Evolutionary conservation across 2,797 vertebrate genomes (phyloP), one percentile per base, ranked within the genome.

Genomic region (Hydrolagus colliei): DNA sequence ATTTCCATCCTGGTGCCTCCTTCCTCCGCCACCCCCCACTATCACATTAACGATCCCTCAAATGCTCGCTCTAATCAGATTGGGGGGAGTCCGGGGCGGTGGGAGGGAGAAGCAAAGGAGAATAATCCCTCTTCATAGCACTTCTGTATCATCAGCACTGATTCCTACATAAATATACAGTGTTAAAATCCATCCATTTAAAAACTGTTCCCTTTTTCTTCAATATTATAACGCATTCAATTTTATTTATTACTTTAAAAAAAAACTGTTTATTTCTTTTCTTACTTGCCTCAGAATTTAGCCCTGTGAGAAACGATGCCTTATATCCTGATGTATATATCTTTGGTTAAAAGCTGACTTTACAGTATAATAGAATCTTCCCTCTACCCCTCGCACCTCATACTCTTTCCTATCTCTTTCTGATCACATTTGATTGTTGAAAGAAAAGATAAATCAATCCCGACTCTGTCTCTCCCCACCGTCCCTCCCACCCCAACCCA

Each of bases 321-420:
- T 68, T 68, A 67, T 84, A 84, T 84, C 79, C 79, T 84, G 79
- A 84, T 84, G 71, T 68, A 71, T 67, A 27, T 84, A 16, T 84
- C 79, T 84, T 84, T 84, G 79, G 79, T 84, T 52, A 68, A 84
- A 84, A 84, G 79, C 79, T 84, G 79, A 84, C 27, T 84, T 52
- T 84, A 84, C 79, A 84, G 79, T 84, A 84, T 71, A 71, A 52
- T 84, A 18, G 62, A 68, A 67, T 32, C 14, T 32, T 41, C 68
- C 63, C 20, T 76, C 27, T 27, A 27, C 27, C 6, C 41, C 41
- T 1, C 41, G 41, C 41, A 3, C 41, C 41, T 6, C 41, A 52
- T 6, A 27, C 41, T 52, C 41, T 52, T 52, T 52, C 41, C 41
- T 52, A 52, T 52, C 41, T 52, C 71, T 52, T 84, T 67, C 79